Conservation (phyloP, 1,140 invertebrate species). For the Chymomyza costata region DNA sequence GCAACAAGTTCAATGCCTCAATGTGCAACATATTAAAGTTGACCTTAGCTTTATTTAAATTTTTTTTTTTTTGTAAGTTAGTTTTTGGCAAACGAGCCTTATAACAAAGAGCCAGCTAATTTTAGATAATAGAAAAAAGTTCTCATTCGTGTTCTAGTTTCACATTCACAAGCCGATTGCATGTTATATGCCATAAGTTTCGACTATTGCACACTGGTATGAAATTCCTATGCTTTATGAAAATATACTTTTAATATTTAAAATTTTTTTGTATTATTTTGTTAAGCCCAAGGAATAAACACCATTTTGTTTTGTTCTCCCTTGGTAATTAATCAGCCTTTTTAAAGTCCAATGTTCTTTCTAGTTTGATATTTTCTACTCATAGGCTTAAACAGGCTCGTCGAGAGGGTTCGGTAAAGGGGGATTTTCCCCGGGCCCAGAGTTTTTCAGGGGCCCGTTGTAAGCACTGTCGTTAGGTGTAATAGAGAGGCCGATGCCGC, state of each 20-base stretch:
- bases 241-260: too few relatives aligned
- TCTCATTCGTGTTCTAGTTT: slow-evolving; percentile 72
- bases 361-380: too few relatives aligned
- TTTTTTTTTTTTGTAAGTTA: slow-evolving; percentile 13
- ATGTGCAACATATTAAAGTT: slow-evolving; percentile 51
- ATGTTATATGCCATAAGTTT: slow-evolving; percentile 4
- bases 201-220: slow-evolving; percentile 35
- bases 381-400: too few relatives aligned
- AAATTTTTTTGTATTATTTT: neutral
- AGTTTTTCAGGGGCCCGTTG: too few relatives aligned
- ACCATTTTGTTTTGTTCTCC: too few relatives aligned
- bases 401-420: too few relatives aligned
- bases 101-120: slow-evolving; percentile 37
- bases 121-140: slow-evolving; percentile 64
- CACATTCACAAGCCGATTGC: slow-evolving; percentile 30
- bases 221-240: slow-evolving; percentile 56
- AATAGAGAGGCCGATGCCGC: too few relatives aligned
- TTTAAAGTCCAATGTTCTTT: too few relatives aligned
- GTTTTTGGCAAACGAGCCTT: slow-evolving; percentile 46
- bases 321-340: too few relatives aligned
- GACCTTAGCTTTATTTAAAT: slow-evolving; percentile 50
- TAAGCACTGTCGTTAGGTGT: too few relatives aligned
- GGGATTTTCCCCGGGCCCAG: too few relatives aligned
- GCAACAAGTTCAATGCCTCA: slow-evolving; percentile 67
- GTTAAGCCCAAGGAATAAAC: too few relatives aligned